Evolutionary conservation across 2,888 invertebrate genomes (phyloP), one percentile per base, ranked within the genome.

Genomic region (Graphium colonna): DNA sequence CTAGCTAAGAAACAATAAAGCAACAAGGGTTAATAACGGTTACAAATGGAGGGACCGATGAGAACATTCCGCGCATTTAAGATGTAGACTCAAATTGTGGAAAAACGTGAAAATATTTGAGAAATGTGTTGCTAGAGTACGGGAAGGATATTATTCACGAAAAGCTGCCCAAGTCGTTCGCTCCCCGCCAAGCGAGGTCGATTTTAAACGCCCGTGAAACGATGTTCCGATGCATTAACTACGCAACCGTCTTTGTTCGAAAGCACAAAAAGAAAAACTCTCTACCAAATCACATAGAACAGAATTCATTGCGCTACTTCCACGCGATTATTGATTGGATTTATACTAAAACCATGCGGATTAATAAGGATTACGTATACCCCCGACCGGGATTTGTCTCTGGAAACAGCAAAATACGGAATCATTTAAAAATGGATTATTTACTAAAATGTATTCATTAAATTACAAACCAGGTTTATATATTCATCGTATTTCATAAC

Each of bases 161-260:
- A n/a, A n/a, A n/a, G n/a, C n/a, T n/a, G 60, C 71, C 70, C 68
- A 72, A 68, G 71, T 72, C 60, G 52, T 58, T 61, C 61, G 68
- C 68, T n/a, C n/a, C 72, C 68, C 69, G 68, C 63, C 64, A 67
- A 68, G 69, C 70, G 69, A 67, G 70, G 81, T 75, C 71, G 71
- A 74, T 77, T 82, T 80, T 79, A 78, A 77, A 82, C 71, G 79
- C 78, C 74, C 77, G 72, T 63, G 68, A 74, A 77, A 78, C 70
- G 69, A 68, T 77, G 73, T 75, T 73, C 72, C 64, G 63, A 45
- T 40, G 33, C 18, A 38, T 46, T 50, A 51, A 18, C 48, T 12
- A 21, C 43, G 28, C 36, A 46, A 36, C 4, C 36, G 12, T 1
- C 9, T 9, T 9, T 31, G n/a, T n/a, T n/a, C n/a, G n/a, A n/a